These are phyloP conservation scores for Bos taurus DNA, from an alignment of 2,113 vertebrate genomes.

Conservation along the genomic window ARS-UCD2.0 NC_037357.1:31356501-31357000, in stretches of 20 bases:
- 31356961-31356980: constrained; percentile 75
- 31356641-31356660: constrained; percentile 56
- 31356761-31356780: constrained; percentile 79
- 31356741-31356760: constrained; percentile 77
- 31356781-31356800: constrained; percentile 79
- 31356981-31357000: background rate
- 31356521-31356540: background rate
- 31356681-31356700: constrained; percentile 71
- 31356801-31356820: constrained; percentile 79
- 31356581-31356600: constrained; percentile 2
- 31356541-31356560: constrained; percentile 32
- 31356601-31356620: constrained; percentile 62
- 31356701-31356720: constrained; percentile 72
- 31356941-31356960: constrained; percentile 73
- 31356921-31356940: constrained; percentile 65
- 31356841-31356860: constrained; percentile 74
- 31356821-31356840: constrained; percentile 78
- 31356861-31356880: constrained; percentile 79
- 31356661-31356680: constrained; percentile 67
- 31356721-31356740: constrained; percentile 78
- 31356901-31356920: constrained; percentile 74
- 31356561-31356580: background rate
- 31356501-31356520: constrained; percentile 8
- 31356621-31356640: constrained; percentile 9
- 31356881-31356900: constrained; percentile 76